Base-by-base conservation (phyloP, 1,140 invertebrate species). In the Calephelis virginiensis region DNA sequence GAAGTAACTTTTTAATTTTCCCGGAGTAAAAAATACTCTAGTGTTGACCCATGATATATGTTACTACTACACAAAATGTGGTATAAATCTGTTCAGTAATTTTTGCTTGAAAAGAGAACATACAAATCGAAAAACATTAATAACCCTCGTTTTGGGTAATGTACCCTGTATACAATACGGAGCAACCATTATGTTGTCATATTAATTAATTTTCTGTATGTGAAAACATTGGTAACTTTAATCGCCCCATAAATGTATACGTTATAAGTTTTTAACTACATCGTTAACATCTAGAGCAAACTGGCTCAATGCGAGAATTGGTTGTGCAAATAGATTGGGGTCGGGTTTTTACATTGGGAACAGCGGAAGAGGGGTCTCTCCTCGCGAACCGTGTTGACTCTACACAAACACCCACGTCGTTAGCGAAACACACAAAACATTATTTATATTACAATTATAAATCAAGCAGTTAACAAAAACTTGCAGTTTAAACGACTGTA, bases 251-350 rank as follows among this genome's bases (percentile, higher is more conserved):
- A 37, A 37, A 56, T 56, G 8, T 56, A 37, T 56, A 56, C 17
- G 4, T 56, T 38, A 38, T 80, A 76, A 80, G 77, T 82, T 80
- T 28, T 78, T 74, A 72, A 73, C 76, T 69, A 78, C 67, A 66
- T 61, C 71, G 66, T 74, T 78, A 80, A 81, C 71, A 68, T 48
- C 63, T 68, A 71, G 71, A 76, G 68, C 74, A 78, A 78, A 80
- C 79, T 62, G 56, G 67, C 67, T 63, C 67, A 56, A 72, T 68
- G 67, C 68, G 63, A 69, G 64, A 59, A 72, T 72, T 67, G 67
- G 38, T 74, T 75, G 73, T 74, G 77, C 78, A 81, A 77, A 82
- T 74, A 81, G 40, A 40, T 63, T 13, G 28, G 62, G 48, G 61
- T n/a, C 66, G 11, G 37, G 38, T 61, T 48, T 47, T 13, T 17